These are phyloP conservation scores for Himalopsyche phryganea DNA, from an alignment of 1,140 invertebrate genomes.

Conservation along the genomic window DNA sequence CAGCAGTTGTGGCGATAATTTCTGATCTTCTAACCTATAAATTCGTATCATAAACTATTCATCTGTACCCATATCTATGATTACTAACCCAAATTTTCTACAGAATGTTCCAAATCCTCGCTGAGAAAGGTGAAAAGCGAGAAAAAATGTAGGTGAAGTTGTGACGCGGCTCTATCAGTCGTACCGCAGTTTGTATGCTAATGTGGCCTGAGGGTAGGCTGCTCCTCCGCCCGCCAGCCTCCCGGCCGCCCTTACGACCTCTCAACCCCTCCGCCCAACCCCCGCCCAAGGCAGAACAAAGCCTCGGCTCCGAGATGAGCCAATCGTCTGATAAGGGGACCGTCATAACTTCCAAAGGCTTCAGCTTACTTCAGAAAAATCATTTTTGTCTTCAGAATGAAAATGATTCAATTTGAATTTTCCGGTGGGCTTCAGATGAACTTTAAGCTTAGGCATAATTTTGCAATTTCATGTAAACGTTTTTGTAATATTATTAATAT, in stretches of 20 bases:
- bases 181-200: slow-evolving; percentile 33
- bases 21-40: no score
- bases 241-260: neutral
- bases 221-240: neutral
- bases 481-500: no score
- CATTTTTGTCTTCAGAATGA: no score
- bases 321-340: neutral
- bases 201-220: slow-evolving; percentile 17
- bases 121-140: slow-evolving; percentile 24
- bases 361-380: no score
- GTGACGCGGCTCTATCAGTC: slow-evolving; percentile 32
- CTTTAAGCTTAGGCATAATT: neutral
- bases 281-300: neutral
- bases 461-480: neutral
- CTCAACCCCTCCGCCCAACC: neutral
- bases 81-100: no score
- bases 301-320: slow-evolving; percentile 3
- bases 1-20: no score
- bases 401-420: no score
- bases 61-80: no score
- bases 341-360: no score
- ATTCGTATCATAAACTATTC: no score
- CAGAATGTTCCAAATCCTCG: no score
- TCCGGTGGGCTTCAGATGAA: no score
- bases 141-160: slow-evolving; percentile 30